Evolutionary conservation across 92 coral and sea anemone species (phyloP).

Genomic region (Porites lobata): DNA sequence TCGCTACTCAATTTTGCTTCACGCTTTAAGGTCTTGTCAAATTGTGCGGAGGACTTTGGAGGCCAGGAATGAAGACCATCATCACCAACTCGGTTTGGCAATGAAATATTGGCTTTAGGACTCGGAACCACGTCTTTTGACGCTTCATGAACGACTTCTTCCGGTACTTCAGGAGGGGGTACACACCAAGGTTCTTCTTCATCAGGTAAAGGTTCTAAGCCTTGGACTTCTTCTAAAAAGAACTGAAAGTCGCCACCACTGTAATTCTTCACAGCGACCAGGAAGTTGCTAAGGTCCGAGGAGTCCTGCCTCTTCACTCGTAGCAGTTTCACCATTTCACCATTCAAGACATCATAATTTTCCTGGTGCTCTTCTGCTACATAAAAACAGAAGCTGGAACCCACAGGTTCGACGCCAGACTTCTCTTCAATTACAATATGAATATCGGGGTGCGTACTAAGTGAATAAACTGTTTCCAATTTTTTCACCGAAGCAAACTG

Average conservation of each 20-base stretch:
- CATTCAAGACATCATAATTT: constrained; percentile 65
- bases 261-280: constrained; percentile 48
- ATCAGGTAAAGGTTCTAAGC: constrained; percentile 65
- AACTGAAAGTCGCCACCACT: constrained; percentile 58
- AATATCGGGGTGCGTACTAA: constrained; percentile 68
- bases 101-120: neutral
- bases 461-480: constrained; percentile 80
- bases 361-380: constrained; percentile 66
- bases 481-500: constrained; percentile 71
- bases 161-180: constrained; percentile 71
- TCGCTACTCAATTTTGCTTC: constrained; percentile 36
- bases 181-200: constrained; percentile 80
- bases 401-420: constrained; percentile 61
- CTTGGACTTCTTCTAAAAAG: constrained; percentile 59
- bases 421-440: constrained; percentile 54
- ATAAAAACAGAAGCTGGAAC: constrained; percentile 58
- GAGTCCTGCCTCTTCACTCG: constrained; percentile 59
- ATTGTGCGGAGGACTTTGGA: constrained; percentile 79
- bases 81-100: constrained; percentile 42
- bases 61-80: constrained; percentile 93
- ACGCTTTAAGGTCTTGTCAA: constrained; percentile 29
- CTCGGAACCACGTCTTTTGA: constrained; percentile 5
- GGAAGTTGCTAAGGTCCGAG: constrained; percentile 68
- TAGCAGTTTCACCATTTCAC: constrained; percentile 74
- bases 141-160: constrained; percentile 25